Conservation (phyloP, 2,113 vertebrate species). For the Gallinago media region DNA sequence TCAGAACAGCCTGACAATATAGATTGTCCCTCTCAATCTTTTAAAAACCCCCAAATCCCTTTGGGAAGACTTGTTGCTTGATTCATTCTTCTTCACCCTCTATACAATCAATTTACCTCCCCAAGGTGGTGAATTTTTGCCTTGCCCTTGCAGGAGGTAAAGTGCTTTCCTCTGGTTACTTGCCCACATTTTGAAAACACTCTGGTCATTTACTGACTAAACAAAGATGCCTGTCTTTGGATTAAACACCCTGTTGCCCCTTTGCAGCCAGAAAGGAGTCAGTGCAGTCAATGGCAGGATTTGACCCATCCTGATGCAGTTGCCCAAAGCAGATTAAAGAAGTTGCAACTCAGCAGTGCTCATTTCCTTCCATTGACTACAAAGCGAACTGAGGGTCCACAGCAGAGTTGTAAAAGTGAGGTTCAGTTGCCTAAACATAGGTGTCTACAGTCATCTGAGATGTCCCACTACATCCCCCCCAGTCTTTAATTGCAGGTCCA, state of each 20-base stretch:
- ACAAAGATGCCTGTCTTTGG: too few relatives aligned
- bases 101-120: background rate
- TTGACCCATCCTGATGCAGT: background rate
- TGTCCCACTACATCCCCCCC: background rate
- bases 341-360: background rate
- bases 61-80: background rate
- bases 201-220: background rate
- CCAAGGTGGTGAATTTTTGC: background rate
- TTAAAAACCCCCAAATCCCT: background rate
- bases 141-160: background rate
- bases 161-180: background rate
- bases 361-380: background rate
- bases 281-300: background rate
- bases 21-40: background rate
- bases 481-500: background rate
- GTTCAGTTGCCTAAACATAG: background rate
- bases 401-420: background rate
- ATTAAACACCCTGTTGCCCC: background rate
- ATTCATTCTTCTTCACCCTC: background rate
- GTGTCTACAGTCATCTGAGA: background rate
- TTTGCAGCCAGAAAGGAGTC: background rate
- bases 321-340: background rate
- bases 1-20: background rate
- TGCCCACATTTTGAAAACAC: background rate
- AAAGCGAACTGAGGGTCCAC: background rate